Evolutionary conservation across 2,113 vertebrate species (phyloP).

Genomic region (Micronycteris hirsuta): DNA sequence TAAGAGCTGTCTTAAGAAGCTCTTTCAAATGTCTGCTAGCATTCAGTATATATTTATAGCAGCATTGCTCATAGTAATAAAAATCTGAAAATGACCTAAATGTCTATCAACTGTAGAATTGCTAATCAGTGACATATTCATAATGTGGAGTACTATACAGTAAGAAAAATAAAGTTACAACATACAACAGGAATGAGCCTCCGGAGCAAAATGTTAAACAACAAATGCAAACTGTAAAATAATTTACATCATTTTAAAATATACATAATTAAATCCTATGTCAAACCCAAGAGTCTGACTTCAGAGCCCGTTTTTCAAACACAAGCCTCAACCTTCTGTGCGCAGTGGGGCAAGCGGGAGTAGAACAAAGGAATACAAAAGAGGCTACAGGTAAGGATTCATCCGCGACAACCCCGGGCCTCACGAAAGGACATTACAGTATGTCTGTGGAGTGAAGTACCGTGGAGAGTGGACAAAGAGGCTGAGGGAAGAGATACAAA

Average conservation of each 20-base stretch:
- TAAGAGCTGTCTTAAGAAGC: neutral
- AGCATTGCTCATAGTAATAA: neutral
- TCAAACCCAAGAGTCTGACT: neutral
- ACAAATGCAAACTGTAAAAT: neutral
- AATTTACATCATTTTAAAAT: neutral
- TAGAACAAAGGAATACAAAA: neutral
- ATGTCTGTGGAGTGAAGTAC: neutral
- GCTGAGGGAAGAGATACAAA: neutral
- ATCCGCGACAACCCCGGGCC: neutral
- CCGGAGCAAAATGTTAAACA: neutral
- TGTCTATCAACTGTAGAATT: neutral
- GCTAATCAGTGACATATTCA: neutral
- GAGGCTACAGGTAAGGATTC: neutral
- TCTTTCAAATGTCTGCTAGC: neutral
- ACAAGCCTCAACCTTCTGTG: neutral
- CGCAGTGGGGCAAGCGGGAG: neutral
- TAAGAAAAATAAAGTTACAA: neutral
- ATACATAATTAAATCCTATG: neutral
- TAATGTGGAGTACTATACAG: neutral
- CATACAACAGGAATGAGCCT: neutral
- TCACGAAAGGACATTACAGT: neutral
- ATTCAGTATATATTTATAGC: neutral
- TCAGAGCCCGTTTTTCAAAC: neutral
- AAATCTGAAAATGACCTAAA: neutral
- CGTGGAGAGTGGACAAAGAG: neutral